phyloP scores from a whole-genome alignment of 2,888 invertebrate genomes.

The Byasa hedistus region DNA sequence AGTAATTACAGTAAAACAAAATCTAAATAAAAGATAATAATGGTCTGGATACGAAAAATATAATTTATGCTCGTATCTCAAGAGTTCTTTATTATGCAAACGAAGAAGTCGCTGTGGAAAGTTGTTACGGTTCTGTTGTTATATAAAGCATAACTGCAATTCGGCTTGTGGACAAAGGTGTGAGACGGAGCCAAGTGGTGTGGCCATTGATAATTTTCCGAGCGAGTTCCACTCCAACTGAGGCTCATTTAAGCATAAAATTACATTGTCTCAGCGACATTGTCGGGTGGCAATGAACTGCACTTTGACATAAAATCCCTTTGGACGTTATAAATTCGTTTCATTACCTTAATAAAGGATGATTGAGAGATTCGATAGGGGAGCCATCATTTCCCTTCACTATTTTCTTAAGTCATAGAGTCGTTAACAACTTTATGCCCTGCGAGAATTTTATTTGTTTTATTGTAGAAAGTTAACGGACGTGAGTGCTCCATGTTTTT shows the following conservation, averaged over 20 bases:
- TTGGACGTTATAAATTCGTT: conserved; percentile 75
- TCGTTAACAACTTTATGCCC: conserved; percentile 58
- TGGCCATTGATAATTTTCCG: conserved; percentile 75
- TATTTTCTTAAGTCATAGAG: conserved; percentile 56
- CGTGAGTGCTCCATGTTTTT: neutral
- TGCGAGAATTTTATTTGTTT: conserved; percentile 33
- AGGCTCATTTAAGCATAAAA: conserved; percentile 78
- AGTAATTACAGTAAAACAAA: neutral
- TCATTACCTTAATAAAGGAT: conserved; percentile 77
- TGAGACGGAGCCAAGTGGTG: conserved; percentile 62
- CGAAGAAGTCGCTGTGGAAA: conserved; percentile 53
- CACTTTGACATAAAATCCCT: conserved; percentile 79
- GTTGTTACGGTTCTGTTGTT: conserved; percentile 70
- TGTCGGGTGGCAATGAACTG: conserved; percentile 78
- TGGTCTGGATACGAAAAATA: neutral
- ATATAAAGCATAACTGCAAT: conserved; percentile 75
- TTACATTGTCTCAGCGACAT: conserved; percentile 77
- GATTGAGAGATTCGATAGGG: conserved; percentile 69
- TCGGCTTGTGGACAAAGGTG: conserved; percentile 67
- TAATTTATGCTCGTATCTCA: conserved; percentile 4
- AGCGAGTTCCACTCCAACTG: conserved; percentile 73
- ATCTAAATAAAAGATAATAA: neutral
- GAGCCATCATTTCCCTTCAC: conserved; percentile 63
- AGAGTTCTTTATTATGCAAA: conserved; percentile 31
- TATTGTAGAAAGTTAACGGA: neutral